These are phyloP conservation scores for Pseudopodoces humilis DNA, from an alignment of 2,113 vertebrate genomes.

Conservation along the genomic window DNA sequence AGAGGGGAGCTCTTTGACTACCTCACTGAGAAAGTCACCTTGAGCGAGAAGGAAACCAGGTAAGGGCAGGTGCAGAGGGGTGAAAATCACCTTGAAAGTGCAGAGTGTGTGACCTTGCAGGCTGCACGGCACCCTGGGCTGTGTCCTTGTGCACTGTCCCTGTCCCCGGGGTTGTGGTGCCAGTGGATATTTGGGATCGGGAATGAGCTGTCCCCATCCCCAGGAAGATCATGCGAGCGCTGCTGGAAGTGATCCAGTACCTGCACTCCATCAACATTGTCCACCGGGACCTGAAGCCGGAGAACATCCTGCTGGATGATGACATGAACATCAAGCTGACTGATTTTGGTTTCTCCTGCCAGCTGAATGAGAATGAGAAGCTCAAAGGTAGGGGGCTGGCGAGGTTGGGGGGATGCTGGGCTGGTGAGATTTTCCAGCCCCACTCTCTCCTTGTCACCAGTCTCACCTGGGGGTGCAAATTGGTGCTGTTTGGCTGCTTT, in stretches of 20 bases:
- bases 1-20: slow-evolving; percentile 98
- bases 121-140: neutral
- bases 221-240: slow-evolving; percentile 93
- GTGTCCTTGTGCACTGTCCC: neutral
- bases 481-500: neutral
- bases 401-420: neutral
- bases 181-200: rapidly evolving
- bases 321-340: slow-evolving; percentile 97
- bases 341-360: slow-evolving; percentile 94
- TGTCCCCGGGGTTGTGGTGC: rapidly evolving
- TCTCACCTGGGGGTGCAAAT: rapidly evolving
- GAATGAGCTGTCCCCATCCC: neutral
- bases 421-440: neutral
- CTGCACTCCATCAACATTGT: slow-evolving; percentile 91
- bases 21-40: slow-evolving; percentile 95
- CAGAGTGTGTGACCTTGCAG: rapidly evolving
- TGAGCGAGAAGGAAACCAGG: slow-evolving; percentile 97
- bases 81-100: neutral
- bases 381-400: slow-evolving; percentile 79
- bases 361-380: slow-evolving; percentile 77
- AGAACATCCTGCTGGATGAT: slow-evolving; percentile 95
- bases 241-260: slow-evolving; percentile 89
- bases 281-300: slow-evolving; percentile 95
- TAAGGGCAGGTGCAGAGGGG: slow-evolving; percentile 40
- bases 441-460: neutral